A percentile compares a stretch with the other conserved stretches of the same genome.
Conservation (phyloP, 2,888 invertebrate species). For the Pediacus dermestoides region DNA sequence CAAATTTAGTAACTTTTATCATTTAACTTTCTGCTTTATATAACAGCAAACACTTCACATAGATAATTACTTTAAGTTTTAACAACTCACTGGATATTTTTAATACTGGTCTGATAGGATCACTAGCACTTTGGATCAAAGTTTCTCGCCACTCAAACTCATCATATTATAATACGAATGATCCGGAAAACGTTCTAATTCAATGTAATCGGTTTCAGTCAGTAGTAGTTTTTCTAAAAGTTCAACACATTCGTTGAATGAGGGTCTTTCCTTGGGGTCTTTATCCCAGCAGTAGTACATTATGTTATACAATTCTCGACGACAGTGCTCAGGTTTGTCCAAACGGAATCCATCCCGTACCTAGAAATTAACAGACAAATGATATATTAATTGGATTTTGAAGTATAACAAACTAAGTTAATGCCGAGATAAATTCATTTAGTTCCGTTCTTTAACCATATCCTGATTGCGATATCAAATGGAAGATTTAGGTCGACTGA, state of each 20-base stretch:
- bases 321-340: constrained; percentile 91
- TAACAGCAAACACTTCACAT: too few species aligned
- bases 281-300: constrained; percentile 97
- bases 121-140: constrained; percentile 33
- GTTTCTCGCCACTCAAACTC: constrained; percentile 80
- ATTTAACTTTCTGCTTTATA: too few species aligned
- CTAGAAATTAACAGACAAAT: constrained; percentile 50
- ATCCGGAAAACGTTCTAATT: constrained; percentile 87
- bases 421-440: not conserved
- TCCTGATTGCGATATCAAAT: too few species aligned
- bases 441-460: too few species aligned
- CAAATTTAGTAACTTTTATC: too few species aligned
- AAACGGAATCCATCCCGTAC: constrained; percentile 85
- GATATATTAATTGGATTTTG: too few species aligned
- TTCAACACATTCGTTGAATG: constrained; percentile 77
- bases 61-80: too few species aligned
- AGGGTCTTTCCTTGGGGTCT: constrained; percentile 76
- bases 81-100: too few species aligned
- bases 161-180: constrained; percentile 88
- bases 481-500: too few species aligned
- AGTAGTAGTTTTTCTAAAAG: constrained; percentile 80
- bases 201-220: constrained; percentile 91
- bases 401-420: constrained; percentile 1
- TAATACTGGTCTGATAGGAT: not conserved
- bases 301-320: constrained; percentile 86